Evolutionary conservation across 2,113 vertebrate species (phyloP).

Genomic region (Porphyrio hochstetteri): DNA sequence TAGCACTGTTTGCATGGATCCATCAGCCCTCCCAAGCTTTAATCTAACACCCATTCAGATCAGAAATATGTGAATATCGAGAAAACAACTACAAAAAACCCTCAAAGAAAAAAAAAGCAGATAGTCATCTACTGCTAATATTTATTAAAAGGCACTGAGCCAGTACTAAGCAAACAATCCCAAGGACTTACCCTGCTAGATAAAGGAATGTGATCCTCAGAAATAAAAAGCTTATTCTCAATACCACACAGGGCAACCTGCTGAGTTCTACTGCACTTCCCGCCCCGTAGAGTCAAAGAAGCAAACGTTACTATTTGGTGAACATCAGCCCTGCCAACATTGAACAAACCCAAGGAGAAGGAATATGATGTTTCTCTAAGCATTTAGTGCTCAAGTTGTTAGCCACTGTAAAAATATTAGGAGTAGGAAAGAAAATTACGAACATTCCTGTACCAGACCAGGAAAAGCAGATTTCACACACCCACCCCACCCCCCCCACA

Average conservation of each 20-base stretch:
- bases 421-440: background rate
- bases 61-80: background rate
- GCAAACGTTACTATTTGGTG: background rate
- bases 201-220: constrained; percentile 1
- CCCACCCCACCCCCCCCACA: too few species aligned
- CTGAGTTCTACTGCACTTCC: background rate
- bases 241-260: background rate
- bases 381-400: background rate
- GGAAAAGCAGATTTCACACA: background rate
- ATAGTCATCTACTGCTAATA: background rate
- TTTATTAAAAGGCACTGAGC: background rate
- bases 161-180: background rate
- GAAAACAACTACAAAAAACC: background rate
- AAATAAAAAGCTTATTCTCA: constrained; percentile 32
- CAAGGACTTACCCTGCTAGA: background rate
- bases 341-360: background rate
- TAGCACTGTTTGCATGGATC: background rate
- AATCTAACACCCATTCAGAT: background rate
- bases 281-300: background rate
- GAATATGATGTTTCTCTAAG: background rate
- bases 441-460: background rate
- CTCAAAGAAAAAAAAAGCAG: background rate
- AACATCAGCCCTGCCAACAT: background rate
- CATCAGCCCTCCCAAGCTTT: background rate
- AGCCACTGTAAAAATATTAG: constrained; percentile 1